A percentile compares a stretch with the other conserved stretches of the same genome.
phyloP scores from a whole-genome alignment of 92 coral and sea anemone species.

The Epizoanthus ramosus region DNA sequence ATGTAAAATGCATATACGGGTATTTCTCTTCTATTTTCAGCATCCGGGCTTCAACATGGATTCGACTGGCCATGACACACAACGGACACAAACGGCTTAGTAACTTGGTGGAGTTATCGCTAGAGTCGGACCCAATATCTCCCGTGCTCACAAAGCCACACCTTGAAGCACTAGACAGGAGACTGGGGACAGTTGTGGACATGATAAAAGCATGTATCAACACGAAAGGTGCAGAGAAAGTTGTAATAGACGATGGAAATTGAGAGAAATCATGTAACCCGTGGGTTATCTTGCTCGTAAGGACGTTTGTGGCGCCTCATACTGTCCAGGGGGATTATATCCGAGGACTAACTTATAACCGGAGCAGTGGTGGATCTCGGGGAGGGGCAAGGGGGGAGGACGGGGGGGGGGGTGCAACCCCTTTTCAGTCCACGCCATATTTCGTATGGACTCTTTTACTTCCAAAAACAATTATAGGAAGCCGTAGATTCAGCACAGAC shows the following conservation, averaged over 20 bases:
- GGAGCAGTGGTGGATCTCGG: too few relatives aligned
- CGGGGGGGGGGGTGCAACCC: too few relatives aligned
- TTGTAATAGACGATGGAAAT: slow-evolving; percentile 12
- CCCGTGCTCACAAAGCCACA: slow-evolving; percentile 46
- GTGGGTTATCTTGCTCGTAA: too few relatives aligned
- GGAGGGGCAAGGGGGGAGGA: too few relatives aligned
- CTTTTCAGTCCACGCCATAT: too few relatives aligned
- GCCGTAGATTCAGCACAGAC: too few relatives aligned
- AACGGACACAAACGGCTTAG: neutral
- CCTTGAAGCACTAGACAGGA: slow-evolving; percentile 47
- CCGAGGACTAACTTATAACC: too few relatives aligned
- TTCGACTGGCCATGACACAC: neutral
- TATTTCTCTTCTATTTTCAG: neutral
- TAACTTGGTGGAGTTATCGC: slow-evolving; percentile 2
- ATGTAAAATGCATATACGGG: neutral
- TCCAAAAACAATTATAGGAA: too few relatives aligned
- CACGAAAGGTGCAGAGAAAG: neutral
- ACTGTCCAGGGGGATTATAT: too few relatives aligned
- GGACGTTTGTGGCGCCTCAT: too few relatives aligned
- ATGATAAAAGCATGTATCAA: slow-evolving; percentile 17
- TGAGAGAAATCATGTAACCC: neutral
- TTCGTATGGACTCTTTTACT: too few relatives aligned
- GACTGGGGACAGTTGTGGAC: slow-evolving; percentile 31
- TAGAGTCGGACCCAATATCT: slow-evolving; percentile 35
- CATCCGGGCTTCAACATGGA: slow-evolving; percentile 4